Base-by-base conservation (phyloP, 2,113 vertebrate genomes). In the Psittacula cyanocephala region DNA sequence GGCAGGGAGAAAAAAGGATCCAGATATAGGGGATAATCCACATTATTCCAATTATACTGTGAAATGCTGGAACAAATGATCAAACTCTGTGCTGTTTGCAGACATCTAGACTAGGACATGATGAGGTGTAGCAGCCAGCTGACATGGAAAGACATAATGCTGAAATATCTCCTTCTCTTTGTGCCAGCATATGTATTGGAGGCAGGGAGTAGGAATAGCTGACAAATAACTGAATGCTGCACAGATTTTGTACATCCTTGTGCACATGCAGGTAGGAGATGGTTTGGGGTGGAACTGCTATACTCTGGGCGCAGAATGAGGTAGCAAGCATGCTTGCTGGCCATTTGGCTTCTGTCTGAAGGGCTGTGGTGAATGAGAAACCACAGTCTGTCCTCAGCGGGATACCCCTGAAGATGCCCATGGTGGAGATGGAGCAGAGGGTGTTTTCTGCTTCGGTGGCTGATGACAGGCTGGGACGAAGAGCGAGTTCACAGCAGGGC, bases 111-210 rank as follows among this genome's bases (percentile, higher is more conserved):
- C 20, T 4, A 39, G 67, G 62, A 55, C n/a, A 63, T 1, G 5
- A 33, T 65, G 65, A 59, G 52, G 13, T 35, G 28, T 15, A 70
- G 44, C 49, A 69, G 49, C n/a, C 46, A 70, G 35, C 27, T 81
- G 65, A 28, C 2, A 2, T 9, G 25, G 39, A 44, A 53, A 84
- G 67, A 53, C 22, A 24, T 8, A 3, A 9, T 5, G 7, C 25
- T 57, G 24, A 52, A 63, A 76, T 25, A 29, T 23, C 27, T 86
- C 33, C 28, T 82, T 71, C 63, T 39, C 39, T 28, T 77, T 12
- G 12, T 65, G 35, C 44, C 55, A 4, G 25, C 0, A 0, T 46
- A 20, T 12, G 18, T 18, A 2, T 41, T n/a, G 7, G 19, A 37
- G 46, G 57, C 46, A 79, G 55, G 37, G 70, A 78, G 41, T 39